phyloP scores from a whole-genome alignment of 2,113 vertebrate species.

The Eidolon helvum region DNA sequence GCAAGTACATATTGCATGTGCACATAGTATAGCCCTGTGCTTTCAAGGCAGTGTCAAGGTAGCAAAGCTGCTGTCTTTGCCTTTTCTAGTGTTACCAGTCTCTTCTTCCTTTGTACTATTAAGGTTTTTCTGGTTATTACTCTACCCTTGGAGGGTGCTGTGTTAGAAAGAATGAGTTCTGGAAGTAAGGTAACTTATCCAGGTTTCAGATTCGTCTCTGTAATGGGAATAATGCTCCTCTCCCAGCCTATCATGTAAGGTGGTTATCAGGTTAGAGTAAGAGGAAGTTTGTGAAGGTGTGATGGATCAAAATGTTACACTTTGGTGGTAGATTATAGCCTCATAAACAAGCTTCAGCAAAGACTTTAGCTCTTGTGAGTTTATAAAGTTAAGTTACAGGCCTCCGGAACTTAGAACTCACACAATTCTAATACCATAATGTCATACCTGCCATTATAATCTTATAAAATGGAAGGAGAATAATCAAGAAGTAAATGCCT shows the following conservation, averaged over 20 bases:
- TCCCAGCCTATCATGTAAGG: background rate
- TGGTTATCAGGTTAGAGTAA: background rate
- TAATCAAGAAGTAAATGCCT: background rate
- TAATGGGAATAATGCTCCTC: background rate
- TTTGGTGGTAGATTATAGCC: background rate
- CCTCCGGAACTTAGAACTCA: background rate
- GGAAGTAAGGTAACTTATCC: background rate
- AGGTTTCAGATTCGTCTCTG: background rate
- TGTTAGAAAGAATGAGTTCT: background rate
- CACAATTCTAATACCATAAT: background rate
- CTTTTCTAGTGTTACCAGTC: background rate
- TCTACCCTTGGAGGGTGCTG: background rate
- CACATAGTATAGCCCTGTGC: background rate
- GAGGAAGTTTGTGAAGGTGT: background rate
- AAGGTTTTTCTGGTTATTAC: background rate
- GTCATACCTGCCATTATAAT: background rate
- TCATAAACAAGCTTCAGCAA: too few relatives aligned
- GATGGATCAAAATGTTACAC: background rate
- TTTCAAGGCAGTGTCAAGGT: background rate
- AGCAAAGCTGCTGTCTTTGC: background rate
- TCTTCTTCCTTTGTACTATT: background rate
- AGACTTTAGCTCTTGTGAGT: background rate
- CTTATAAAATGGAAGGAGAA: slow-evolving; percentile 1
- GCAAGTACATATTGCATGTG: background rate
- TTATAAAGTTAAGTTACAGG: background rate